Conservation (phyloP, 2,113 vertebrate species). For the Rafetus swinhoei region DNA sequence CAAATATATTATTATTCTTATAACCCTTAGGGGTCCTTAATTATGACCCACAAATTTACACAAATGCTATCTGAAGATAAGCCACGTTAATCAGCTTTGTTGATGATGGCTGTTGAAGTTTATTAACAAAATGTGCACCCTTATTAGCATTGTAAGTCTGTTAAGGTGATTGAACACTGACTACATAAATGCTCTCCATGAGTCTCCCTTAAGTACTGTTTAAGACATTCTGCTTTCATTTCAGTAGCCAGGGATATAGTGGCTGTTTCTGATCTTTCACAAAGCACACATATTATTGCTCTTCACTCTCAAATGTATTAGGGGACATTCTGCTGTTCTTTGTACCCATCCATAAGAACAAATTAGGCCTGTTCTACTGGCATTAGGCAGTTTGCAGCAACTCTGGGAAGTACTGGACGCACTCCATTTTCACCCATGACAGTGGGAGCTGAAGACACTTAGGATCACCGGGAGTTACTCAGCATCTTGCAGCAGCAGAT, state of each 20-base stretch:
- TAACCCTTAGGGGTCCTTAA: background rate
- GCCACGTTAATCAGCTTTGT: background rate
- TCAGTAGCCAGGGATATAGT: background rate
- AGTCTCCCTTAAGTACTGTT: background rate
- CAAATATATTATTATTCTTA: background rate
- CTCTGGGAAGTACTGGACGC: background rate
- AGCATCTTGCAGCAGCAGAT: background rate
- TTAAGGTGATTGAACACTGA: constrained; percentile 15
- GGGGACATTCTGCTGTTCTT: background rate
- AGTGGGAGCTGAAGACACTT: background rate
- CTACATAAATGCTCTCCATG: constrained; percentile 17
- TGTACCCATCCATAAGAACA: background rate
- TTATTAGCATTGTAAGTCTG: constrained; percentile 20
- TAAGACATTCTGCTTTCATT: background rate
- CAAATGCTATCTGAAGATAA: background rate
- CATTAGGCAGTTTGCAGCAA: background rate
- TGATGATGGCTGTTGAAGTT: constrained; percentile 12
- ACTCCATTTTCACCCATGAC: background rate
- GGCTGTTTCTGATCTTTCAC: background rate
- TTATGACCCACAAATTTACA: background rate
- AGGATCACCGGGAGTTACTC: background rate
- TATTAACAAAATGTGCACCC: constrained; percentile 24
- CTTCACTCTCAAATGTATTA: background rate
- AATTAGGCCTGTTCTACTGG: background rate
- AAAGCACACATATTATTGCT: background rate